These are phyloP conservation scores for Volucella inflata DNA, from an alignment of 2,888 invertebrate species.

Conservation along the genomic window DNA sequence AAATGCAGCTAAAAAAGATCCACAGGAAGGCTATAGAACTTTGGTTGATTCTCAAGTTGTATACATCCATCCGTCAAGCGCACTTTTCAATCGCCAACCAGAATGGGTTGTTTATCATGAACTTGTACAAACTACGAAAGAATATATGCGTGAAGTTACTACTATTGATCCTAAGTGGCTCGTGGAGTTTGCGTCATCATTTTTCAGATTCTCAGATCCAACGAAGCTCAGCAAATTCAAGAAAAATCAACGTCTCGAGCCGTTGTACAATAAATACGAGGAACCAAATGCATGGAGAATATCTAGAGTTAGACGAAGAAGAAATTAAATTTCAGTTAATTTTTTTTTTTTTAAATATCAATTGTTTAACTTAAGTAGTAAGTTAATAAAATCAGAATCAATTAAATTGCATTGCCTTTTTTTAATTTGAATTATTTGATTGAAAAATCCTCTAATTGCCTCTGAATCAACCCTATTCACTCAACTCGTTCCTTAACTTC, in stretches of 20 bases:
- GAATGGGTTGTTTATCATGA: constrained; percentile 99
- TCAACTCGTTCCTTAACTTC: too few species aligned
- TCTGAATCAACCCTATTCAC: too few species aligned
- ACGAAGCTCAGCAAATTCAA: constrained; percentile 99
- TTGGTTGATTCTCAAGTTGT: constrained; percentile 99
- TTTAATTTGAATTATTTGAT: too few species aligned
- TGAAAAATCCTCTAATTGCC: too few species aligned
- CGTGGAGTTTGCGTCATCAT: constrained; percentile 99
- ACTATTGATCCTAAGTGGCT: constrained; percentile 99
- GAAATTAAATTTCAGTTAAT: constrained; percentile 87
- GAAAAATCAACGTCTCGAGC: constrained; percentile 99
- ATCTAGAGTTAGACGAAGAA: constrained; percentile 93
- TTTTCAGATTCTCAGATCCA: constrained; percentile 99
- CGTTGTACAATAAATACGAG: constrained; percentile 99
- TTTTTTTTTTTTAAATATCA: neutral
- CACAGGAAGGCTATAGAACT: constrained; percentile 98
- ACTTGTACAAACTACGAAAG: constrained; percentile 98
- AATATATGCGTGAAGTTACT: constrained; percentile 99
- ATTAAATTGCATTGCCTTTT: too few species aligned
- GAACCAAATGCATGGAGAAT: constrained; percentile 99
- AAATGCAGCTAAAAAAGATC: constrained; percentile 99
- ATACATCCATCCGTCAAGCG: constrained; percentile 99
- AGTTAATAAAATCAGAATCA: neutral
- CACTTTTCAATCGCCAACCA: constrained; percentile 98
- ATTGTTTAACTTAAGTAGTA: neutral